Base-by-base conservation (phyloP, 1,140 invertebrate genomes). In the Achroia grisella region DNA sequence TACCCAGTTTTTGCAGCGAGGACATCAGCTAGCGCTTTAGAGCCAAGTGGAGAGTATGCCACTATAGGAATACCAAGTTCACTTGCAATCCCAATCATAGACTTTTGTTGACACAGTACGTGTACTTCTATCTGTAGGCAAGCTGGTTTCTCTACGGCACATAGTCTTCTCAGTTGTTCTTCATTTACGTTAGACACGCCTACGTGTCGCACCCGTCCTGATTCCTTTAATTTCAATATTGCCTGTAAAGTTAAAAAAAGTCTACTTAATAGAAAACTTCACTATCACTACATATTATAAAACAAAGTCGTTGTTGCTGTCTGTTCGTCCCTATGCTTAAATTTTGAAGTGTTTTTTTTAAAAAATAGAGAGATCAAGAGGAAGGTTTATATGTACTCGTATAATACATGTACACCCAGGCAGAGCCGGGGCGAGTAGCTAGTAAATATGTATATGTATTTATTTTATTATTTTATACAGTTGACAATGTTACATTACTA, bases 11-110 rank as follows among this genome's bases (percentile, higher is more conserved):
- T 71, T 10, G 62, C 62, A 32, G 74, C 47, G 39, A 89, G 70
- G 13, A 86, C 72, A 50, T 85, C 78, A 11, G 81, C 80, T 27
- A 90, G 76, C 1, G 90, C 93, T 48, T 89, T 91, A 1, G 92
- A 92, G 4, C 93, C 95, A 8, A 98, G 76, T 0, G 95, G 94
- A 27, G 93, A 92, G 67, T 97, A 98, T 0, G 93, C 95, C 0
- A 92, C 94, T 1, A 97, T 67, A 0, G 89, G 84, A 31, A 97
- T 93, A 15, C 90, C 89, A 42, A 92, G 87, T 10, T 83, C 64
- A 39, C 89, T 86, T 58, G 94, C 96, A 37, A 90, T 93, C 31
- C 92, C 87, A 1, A 92, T 81, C 10, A 98, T 74, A 9, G 89
- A 75, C 3, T 87, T 89, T 75, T 97, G 95, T 70, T 96, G 95